Conservation (phyloP, 2,113 vertebrate species). For the Tragelaphus buxtoni region DNA sequence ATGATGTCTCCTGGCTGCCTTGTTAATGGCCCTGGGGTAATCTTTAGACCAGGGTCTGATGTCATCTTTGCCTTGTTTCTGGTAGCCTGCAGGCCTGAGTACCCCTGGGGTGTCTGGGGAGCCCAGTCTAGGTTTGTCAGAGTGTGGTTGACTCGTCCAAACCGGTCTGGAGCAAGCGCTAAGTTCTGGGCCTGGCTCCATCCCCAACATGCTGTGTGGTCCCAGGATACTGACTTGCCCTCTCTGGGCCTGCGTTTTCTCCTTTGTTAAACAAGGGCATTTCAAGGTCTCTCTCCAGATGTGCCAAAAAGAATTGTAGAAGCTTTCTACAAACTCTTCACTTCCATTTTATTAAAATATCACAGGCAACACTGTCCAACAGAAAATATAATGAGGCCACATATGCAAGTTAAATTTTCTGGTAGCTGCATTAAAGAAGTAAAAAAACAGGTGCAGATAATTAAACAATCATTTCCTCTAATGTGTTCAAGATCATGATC, state of each 20-base stretch:
- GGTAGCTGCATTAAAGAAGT: neutral
- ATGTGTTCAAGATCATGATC: no score
- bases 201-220: neutral
- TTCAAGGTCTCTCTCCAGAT: neutral
- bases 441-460: neutral
- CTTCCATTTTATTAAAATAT: neutral
- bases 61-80: slow-evolving; percentile 33
- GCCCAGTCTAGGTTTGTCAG: neutral
- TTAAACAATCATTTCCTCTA: neutral
- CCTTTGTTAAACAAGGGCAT: neutral
- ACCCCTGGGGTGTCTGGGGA: neutral
- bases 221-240: neutral
- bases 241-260: neutral
- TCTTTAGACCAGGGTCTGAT: slow-evolving; percentile 56
- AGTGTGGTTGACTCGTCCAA: neutral
- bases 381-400: rapidly evolving
- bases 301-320: neutral
- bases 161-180: neutral
- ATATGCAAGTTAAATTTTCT: rapidly evolving
- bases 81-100: neutral
- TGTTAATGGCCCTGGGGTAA: slow-evolving; percentile 3
- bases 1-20: neutral
- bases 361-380: rapidly evolving
- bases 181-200: neutral
- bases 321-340: neutral